phyloP scores from a whole-genome alignment of 2,888 invertebrate species.

The Tridacna gigas region DNA sequence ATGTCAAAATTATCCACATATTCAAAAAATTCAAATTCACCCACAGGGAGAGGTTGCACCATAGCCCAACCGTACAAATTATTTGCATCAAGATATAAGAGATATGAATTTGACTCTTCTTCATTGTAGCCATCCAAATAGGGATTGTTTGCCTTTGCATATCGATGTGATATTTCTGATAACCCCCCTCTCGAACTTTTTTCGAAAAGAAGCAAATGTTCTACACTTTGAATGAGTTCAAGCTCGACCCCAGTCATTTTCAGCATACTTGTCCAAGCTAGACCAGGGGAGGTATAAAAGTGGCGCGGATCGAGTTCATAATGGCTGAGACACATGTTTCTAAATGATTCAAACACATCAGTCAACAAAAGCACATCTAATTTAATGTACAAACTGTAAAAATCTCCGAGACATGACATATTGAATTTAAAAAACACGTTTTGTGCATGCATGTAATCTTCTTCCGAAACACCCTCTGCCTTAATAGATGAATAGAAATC shows the following conservation, averaged over 20 bases:
- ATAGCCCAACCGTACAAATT: constrained; percentile 65
- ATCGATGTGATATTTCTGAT: constrained; percentile 42
- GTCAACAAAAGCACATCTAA: constrained; percentile 76
- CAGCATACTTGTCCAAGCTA: constrained; percentile 33
- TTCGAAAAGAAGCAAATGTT: constrained; percentile 22
- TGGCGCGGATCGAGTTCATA: constrained; percentile 49
- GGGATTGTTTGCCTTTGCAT: constrained; percentile 50
- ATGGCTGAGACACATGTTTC: constrained; percentile 30
- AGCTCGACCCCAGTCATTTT: constrained; percentile 21
- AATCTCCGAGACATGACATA: constrained; percentile 66
- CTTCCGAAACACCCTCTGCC: constrained; percentile 43
- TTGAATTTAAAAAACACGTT: constrained; percentile 63
- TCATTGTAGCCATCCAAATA: constrained; percentile 54
- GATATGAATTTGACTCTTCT: constrained; percentile 46
- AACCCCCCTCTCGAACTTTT: constrained; percentile 41
- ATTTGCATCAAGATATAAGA: too few relatives aligned
- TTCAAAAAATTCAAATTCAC: constrained; percentile 58
- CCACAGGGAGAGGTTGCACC: constrained; percentile 69
- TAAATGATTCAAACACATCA: constrained; percentile 62
- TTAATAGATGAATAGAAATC: constrained; percentile 50
- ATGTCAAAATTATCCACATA: constrained; percentile 33
- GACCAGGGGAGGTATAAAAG: constrained; percentile 53
- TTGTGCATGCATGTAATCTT: constrained; percentile 62
- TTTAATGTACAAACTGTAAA: constrained; percentile 57
- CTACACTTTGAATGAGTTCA: constrained; percentile 25